Percentiles rank a stretch among this genome's conserved stretches.
Evolutionary conservation across 2,113 vertebrate genomes (phyloP).

Genomic region (Erinaceus europaeus): DNA sequence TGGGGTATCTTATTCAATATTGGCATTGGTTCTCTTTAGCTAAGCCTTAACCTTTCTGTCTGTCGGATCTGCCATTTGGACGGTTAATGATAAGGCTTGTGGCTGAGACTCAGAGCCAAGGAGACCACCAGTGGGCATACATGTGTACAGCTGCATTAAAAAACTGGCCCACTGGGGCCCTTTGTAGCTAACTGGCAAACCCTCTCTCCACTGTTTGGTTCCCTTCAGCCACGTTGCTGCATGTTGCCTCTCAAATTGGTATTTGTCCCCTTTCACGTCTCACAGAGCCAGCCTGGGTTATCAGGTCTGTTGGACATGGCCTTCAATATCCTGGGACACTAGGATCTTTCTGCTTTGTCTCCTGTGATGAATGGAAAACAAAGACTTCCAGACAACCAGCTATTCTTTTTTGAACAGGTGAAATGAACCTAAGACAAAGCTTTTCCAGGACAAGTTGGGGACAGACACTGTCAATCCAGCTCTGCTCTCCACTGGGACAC

Average conservation of each 20-base stretch:
- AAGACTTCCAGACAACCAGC: constrained; percentile 5
- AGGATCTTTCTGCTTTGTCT: background rate
- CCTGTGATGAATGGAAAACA: background rate
- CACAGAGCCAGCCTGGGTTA: constrained; percentile 46
- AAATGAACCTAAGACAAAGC: background rate
- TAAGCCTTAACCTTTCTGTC: background rate
- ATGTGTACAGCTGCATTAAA: background rate
- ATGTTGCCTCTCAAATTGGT: background rate
- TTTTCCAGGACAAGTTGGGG: background rate
- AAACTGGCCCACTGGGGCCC: background rate
- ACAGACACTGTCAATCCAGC: background rate
- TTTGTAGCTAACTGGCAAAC: background rate
- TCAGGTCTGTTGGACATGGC: constrained; percentile 11
- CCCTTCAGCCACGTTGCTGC: constrained; percentile 7
- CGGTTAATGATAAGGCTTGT: background rate
- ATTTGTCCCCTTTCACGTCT: constrained; percentile 36
- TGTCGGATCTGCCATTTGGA: background rate
- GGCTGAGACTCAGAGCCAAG: background rate
- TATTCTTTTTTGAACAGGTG: background rate
- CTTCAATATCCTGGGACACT: background rate
- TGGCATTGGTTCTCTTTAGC: background rate
- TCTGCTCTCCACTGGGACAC: background rate
- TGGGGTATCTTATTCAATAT: background rate
- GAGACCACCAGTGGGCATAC: background rate
- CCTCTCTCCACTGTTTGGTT: background rate